phyloP scores from a whole-genome alignment of 2,113 vertebrate species.

The Lophochroa leadbeateri region DNA sequence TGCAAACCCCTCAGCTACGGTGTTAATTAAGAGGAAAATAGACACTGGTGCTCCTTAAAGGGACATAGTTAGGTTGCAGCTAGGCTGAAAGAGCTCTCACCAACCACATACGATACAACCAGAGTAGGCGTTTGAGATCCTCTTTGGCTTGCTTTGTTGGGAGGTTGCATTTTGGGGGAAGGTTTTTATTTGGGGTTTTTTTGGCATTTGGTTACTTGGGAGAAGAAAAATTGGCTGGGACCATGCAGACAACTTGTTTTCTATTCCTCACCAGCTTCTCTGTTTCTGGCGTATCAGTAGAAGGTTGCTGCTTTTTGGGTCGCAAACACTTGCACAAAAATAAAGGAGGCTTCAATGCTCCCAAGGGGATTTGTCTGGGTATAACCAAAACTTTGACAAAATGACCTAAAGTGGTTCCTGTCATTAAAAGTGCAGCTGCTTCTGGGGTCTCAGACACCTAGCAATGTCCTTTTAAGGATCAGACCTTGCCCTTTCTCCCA shows the following conservation, averaged over 20 bases:
- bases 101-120: background rate
- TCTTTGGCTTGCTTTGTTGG: background rate
- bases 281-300: conserved; percentile 46
- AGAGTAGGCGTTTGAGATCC: background rate
- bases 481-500: conserved; percentile 45
- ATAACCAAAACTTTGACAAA: background rate
- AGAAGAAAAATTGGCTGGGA: conserved; percentile 29
- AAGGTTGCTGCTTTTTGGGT: conserved; percentile 45
- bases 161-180: background rate
- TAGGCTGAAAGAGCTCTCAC: background rate
- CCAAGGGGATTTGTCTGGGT: background rate
- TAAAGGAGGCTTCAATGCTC: conserved; percentile 52
- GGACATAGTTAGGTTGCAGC: conserved; percentile 67
- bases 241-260: conserved; percentile 23
- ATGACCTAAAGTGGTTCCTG: background rate
- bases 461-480: conserved; percentile 75
- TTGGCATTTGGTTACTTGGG: conserved; percentile 27
- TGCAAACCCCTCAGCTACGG: background rate
- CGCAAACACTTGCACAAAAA: background rate
- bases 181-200: background rate
- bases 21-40: conserved; percentile 13
- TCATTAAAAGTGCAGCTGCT: background rate
- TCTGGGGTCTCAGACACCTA: conserved; percentile 68
- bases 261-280: conserved; percentile 5
- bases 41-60: conserved; percentile 71